Evolutionary conservation across 2,113 vertebrate genomes (phyloP), one percentile per base, ranked within the genome.

Genomic region (Oostethus manadensis): DNA sequence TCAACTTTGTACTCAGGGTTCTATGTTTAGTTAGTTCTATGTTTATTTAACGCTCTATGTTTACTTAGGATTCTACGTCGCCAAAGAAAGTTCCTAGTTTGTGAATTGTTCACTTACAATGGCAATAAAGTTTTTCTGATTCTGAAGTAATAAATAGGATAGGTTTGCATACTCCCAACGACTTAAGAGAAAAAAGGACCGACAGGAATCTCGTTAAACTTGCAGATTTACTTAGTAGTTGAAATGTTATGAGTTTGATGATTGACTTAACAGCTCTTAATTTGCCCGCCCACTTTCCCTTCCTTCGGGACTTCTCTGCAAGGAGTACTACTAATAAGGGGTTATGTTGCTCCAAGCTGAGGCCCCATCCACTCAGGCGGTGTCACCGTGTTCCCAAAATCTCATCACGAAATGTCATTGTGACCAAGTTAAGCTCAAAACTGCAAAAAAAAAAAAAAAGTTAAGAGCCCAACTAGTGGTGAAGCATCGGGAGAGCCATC

Each of bases 391-490:
- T 66, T 58, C 40, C 43, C 54, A 54, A 49, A 40, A 51, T 61
- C 21, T 23, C 10, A 46, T 29, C 47, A n/a, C 60, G 16, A 35
- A 22, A 42, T 43, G 18, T 47, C 57, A 51, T 56, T 6, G 18
- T 42, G 45, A 58, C 33, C 42, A 46, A 62, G 10, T 23, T 56
- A n/a, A 35, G 21, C 56, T 57, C 49, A 67, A 55, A 64, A 44
- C 48, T 53, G 45, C 11, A 29, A 8, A 56, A 44, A n/a, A 17
- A 5, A 8, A 29, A 58, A 63, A 64, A 20, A 29, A 18, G 16
- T 51, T 11, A 29, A 42, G 10, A 26, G 11, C 51, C 29, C 3
- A 55, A 42, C 18, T 55, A 40, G 53, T 14, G 26, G n/a, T 40
- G 18, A 40, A 35, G 0, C 11, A 1, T 10, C 6, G 13, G 38